Percentiles rank a stretch among this genome's conserved stretches.
Conservation (phyloP, 1,140 invertebrate genomes). For the Pachypeltis micranthus region DNA sequence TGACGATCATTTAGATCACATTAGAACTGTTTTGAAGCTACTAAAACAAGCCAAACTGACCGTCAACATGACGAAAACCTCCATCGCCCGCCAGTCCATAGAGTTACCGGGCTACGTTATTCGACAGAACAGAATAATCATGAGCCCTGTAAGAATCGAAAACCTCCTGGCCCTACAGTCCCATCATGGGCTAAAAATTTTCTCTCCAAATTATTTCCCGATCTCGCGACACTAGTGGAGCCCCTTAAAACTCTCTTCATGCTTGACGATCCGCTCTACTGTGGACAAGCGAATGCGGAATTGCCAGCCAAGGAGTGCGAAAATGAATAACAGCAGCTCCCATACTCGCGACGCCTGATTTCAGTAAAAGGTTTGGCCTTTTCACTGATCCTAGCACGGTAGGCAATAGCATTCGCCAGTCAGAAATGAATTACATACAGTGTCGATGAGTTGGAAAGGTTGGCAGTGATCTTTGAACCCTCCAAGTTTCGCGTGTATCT, state of each 20-base stretch:
- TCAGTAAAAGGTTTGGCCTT: neutral
- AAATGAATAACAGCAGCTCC: neutral
- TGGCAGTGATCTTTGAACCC: neutral
- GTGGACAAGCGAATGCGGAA: neutral
- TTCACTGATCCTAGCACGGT: neutral
- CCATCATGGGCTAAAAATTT: neutral
- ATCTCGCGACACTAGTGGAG: neutral
- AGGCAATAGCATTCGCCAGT: neutral
- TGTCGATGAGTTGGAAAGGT: neutral
- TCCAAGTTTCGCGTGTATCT: neutral
- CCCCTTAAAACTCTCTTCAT: neutral
- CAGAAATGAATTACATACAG: neutral
- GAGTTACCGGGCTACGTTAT: slow-evolving; percentile 18
- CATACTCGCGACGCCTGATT: neutral
- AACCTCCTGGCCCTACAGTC: slow-evolving; percentile 13
- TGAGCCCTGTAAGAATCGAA: slow-evolving; percentile 6
- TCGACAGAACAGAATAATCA: neutral
- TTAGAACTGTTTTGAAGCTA: slow-evolving; percentile 21
- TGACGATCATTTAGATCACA: slow-evolving; percentile 23
- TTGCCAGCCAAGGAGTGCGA: neutral
- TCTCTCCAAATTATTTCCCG: neutral
- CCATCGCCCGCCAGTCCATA: slow-evolving; percentile 9
- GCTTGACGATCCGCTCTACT: neutral
- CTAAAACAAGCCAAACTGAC: slow-evolving; percentile 18
- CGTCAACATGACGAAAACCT: slow-evolving; percentile 19